Evolutionary conservation across 2,888 invertebrate genomes (phyloP).

Genomic region (Campopleginae sp.): DNA sequence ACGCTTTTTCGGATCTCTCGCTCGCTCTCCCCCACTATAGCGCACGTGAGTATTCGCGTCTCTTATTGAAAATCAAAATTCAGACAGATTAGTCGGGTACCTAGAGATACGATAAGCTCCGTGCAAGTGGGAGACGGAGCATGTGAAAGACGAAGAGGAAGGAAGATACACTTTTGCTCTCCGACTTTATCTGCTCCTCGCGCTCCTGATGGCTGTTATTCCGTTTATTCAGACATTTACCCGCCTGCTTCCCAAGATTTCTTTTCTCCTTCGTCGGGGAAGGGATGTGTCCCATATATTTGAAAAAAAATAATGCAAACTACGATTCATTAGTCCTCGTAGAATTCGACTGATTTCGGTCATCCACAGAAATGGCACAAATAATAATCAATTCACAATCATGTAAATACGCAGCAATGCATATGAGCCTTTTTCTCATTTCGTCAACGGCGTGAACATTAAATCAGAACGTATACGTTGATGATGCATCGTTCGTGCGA

Average conservation of each 20-base stretch:
- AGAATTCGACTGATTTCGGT: neutral
- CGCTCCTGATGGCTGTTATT: neutral
- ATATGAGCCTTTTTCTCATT: neutral
- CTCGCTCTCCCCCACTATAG: conserved; percentile 48
- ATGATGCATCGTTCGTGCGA: conserved; percentile 29
- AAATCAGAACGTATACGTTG: conserved; percentile 67
- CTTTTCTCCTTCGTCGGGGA: neutral
- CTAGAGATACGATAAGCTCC: conserved; percentile 51
- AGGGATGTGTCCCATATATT: neutral
- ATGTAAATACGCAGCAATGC: neutral
- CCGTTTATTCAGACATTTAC: conserved; percentile 17
- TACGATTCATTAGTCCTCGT: neutral
- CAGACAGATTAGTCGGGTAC: conserved; percentile 79
- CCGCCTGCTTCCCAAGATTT: neutral
- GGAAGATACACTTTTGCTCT: neutral
- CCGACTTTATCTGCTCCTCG: conserved; percentile 11
- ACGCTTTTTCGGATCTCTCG: conserved; percentile 66
- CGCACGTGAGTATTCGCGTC: conserved; percentile 59
- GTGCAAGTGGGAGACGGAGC: neutral
- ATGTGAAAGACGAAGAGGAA: neutral
- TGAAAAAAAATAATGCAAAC: neutral
- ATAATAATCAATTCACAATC: neutral
- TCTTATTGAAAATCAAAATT: conserved; percentile 84
- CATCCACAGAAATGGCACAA: neutral
- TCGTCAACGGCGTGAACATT: conserved; percentile 58